These are phyloP conservation scores for Yponomeuta evonymella DNA, from an alignment of 2,888 invertebrate genomes.

Conservation along the genomic window DNA sequence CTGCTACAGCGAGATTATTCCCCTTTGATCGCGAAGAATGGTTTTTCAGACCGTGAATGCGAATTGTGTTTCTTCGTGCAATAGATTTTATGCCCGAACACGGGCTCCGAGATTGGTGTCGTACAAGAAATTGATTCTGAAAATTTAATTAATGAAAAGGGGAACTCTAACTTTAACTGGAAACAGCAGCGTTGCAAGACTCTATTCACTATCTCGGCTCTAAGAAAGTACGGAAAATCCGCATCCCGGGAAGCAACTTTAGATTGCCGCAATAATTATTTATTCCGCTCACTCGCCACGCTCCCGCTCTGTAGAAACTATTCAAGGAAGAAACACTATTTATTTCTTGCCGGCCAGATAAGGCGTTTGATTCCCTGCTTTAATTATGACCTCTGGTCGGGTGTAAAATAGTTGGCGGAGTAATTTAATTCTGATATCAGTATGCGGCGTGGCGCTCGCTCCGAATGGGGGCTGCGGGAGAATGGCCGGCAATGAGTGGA, in stretches of 20 bases:
- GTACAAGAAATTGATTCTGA: neutral
- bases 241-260: slow-evolving; percentile 53
- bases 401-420: slow-evolving; percentile 67
- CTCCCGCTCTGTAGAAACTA: slow-evolving; percentile 58
- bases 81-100: slow-evolving; percentile 47
- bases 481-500: slow-evolving; percentile 40
- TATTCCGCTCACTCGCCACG: slow-evolving; percentile 71
- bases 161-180: neutral
- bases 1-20: slow-evolving; percentile 71
- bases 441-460: slow-evolving; percentile 57
- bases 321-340: slow-evolving; percentile 73
- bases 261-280: slow-evolving; percentile 72
- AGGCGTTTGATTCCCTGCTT: slow-evolving; percentile 73
- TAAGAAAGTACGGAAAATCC: slow-evolving; percentile 32
- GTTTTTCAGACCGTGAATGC: slow-evolving; percentile 72
- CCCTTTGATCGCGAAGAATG: slow-evolving; percentile 75
- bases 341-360: slow-evolving; percentile 73
- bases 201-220: slow-evolving; percentile 10
- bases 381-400: slow-evolving; percentile 74
- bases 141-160: slow-evolving; percentile 4
- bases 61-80: slow-evolving; percentile 70
- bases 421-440: slow-evolving; percentile 72
- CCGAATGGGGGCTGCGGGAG: slow-evolving; percentile 42
- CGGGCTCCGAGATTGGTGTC: neutral
- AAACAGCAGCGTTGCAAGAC: slow-evolving; percentile 11